Conservation (phyloP, 2,797 vertebrate species). For the Betta splendens region DNA sequence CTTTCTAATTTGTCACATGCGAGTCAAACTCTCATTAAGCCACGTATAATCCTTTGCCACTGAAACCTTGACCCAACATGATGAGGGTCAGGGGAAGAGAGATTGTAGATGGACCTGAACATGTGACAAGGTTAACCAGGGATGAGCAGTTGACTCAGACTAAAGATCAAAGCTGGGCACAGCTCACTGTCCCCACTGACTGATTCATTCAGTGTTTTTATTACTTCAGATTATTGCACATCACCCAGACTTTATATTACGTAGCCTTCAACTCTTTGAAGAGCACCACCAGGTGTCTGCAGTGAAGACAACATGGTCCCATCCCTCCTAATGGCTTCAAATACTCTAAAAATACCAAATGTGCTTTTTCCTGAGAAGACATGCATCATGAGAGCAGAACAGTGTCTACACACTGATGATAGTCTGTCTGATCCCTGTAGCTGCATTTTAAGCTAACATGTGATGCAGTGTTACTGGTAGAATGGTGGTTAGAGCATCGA, state of each 20-base stretch:
- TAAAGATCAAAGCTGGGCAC: background rate
- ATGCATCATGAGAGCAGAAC: background rate
- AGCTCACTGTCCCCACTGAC: background rate
- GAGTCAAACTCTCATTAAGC: background rate
- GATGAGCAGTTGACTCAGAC: background rate
- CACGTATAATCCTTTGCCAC: background rate
- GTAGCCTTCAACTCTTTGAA: background rate
- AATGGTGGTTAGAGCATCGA: constrained; percentile 8
- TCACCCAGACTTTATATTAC: background rate
- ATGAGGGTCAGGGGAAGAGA: constrained; percentile 2
- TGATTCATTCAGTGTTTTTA: background rate
- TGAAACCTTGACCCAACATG: background rate
- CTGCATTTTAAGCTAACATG: background rate
- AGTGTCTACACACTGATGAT: too few species aligned
- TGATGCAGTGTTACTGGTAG: background rate
- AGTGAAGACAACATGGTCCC: background rate
- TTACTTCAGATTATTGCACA: background rate
- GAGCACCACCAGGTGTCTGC: too few species aligned
- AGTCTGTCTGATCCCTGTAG: too few species aligned
- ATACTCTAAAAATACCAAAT: background rate
- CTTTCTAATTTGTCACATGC: background rate
- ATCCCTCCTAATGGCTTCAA: background rate
- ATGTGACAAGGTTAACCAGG: background rate
- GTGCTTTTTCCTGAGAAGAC: background rate
- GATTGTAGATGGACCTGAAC: background rate